Base-by-base conservation (phyloP, 2,888 invertebrate genomes). In the Gibbula magus region DNA sequence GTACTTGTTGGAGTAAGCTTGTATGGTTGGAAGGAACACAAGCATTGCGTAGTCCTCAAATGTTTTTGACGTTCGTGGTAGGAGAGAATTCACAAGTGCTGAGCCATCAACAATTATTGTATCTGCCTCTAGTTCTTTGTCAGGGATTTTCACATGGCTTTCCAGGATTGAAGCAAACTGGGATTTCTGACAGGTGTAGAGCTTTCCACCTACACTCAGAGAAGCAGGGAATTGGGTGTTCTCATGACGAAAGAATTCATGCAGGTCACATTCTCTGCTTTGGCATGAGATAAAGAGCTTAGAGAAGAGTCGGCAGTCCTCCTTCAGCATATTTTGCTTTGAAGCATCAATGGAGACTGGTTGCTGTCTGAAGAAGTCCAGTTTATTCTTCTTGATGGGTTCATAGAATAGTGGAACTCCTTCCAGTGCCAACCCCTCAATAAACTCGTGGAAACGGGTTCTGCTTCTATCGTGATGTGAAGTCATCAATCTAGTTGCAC, bases 271-370 rank as follows among this genome's bases (percentile, higher is more conserved):
- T 25, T 80, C 78, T 78, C 78, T 77, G 45, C 56, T 76, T 67
- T 83, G 80, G 73, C 83, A 82, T 20, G 83, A 83, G n/a, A 85
- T 84, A 61, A 81, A 85, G 39, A 81, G 75, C 52, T 66, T 81
- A 39, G 82, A 85, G 77, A 83, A 84, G 4, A 83, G 79, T n/a
- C 20, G 75, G 39, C 67, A 79, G 70, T 80, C 80, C 13, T 52
- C 66, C 61, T 81, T 76, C 67, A 83, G 53, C 16, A 78, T 54
- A 25, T 78, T 51, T 32, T 74, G 18, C 67, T 80, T 82, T 53
- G 66, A 78, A n/a, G 56, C 20, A 76, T 25, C 45, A 16, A 16
- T 45, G 13, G 74, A 16, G n/a, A 32, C 74, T 79, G 80, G 79
- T 56, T 75, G 66, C 54, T 83, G 81, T 51, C 56, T n/a, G 66